phyloP scores from a whole-genome alignment of 1,140 invertebrate species.

The Aradophagus sp. region DNA sequence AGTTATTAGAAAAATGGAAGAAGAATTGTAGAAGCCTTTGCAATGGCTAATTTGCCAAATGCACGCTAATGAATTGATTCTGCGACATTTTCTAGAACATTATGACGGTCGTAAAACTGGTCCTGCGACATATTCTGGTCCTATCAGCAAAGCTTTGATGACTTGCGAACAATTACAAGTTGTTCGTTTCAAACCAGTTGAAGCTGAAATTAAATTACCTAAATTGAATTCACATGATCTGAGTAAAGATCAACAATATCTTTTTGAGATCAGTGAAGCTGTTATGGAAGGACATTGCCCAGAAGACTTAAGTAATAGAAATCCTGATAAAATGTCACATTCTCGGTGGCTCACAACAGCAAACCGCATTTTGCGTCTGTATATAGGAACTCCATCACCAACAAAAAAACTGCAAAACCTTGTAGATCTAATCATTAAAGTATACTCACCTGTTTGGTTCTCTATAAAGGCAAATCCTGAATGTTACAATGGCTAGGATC shows the following conservation, averaged over 20 bases:
- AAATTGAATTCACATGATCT: constrained; percentile 14
- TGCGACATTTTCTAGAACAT: constrained; percentile 61
- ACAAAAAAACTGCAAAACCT: constrained; percentile 5
- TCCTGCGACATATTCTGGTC: constrained; percentile 52
- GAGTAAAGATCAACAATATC: constrained; percentile 47
- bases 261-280: constrained; percentile 30
- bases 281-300: constrained; percentile 32
- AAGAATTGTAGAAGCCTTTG: constrained; percentile 37
- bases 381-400: constrained; percentile 3
- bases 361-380: constrained; percentile 41
- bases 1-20: constrained; percentile 50
- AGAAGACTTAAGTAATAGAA: constrained; percentile 26
- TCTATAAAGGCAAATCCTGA: background rate
- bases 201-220: constrained; percentile 20
- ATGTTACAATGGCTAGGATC: constrained; percentile 2
- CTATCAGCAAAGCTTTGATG: constrained; percentile 28
- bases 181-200: constrained; percentile 33
- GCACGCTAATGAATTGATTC: constrained; percentile 58
- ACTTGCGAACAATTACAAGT: constrained; percentile 45
- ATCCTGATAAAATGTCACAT: constrained; percentile 24
- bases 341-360: constrained; percentile 42
- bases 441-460: constrained; percentile 12
- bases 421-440: constrained; percentile 9
- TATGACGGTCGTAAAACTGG: too few species aligned
- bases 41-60: constrained; percentile 60